A percentile compares a stretch with the other conserved stretches of the same genome.
Evolutionary conservation across 2,888 invertebrate species (phyloP).

Genomic region (Ormyrus nitidulus): DNA sequence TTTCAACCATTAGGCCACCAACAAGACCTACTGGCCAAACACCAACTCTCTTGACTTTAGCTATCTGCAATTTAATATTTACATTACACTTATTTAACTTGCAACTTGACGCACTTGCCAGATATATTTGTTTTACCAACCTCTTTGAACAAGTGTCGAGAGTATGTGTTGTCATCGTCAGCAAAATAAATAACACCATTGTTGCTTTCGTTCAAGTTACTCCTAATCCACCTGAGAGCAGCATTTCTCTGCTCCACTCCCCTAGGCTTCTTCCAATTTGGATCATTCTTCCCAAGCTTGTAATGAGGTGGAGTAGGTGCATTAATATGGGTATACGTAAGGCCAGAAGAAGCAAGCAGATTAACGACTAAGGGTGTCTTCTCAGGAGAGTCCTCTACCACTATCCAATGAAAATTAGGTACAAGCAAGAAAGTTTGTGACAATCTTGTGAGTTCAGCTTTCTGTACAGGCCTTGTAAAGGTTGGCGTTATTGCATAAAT

Average conservation of each 20-base stretch:
- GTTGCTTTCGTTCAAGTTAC: constrained; percentile 79
- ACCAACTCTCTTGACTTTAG: constrained; percentile 88
- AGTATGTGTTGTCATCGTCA: constrained; percentile 98
- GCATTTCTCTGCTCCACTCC: constrained; percentile 94
- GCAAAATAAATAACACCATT: constrained; percentile 93
- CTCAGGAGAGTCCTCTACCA: constrained; percentile 89
- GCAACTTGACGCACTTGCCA: background rate
- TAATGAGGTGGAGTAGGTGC: constrained; percentile 83
- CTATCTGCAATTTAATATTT: constrained; percentile 80
- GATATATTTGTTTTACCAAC: constrained; percentile 74
- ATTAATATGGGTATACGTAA: constrained; percentile 84
- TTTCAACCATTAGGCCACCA: constrained; percentile 95
- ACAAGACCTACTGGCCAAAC: constrained; percentile 98
- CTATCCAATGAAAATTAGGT: constrained; percentile 93
- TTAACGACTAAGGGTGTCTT: constrained; percentile 85
- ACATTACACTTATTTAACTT: background rate
- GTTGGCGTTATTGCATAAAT: constrained; percentile 97
- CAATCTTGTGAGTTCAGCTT: constrained; percentile 94
- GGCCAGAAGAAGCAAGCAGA: constrained; percentile 81
- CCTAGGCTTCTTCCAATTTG: constrained; percentile 87
- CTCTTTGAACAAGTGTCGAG: constrained; percentile 92
- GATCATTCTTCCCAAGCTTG: constrained; percentile 82
- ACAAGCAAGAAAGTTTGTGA: constrained; percentile 91
- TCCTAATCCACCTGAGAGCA: constrained; percentile 88
- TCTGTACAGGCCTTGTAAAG: constrained; percentile 90